Evolutionary conservation across 2,888 invertebrate species (phyloP), one percentile per base, ranked within the genome.

Genomic region (Drosophila monieri): DNA sequence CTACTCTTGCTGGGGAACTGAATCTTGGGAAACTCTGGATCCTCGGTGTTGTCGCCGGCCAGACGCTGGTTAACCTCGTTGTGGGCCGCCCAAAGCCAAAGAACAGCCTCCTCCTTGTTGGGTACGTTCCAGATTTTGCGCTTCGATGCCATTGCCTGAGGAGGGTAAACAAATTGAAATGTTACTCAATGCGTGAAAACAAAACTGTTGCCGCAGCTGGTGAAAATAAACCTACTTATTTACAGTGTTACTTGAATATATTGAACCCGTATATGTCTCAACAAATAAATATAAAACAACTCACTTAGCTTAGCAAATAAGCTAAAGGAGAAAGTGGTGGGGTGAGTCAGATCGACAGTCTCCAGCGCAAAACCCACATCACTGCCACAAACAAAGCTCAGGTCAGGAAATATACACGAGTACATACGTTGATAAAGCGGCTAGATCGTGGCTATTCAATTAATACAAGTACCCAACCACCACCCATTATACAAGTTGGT

Each of bases 71-170:
- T 99, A 0, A 97, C 99, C 91, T 95, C 95, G 90, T 99, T 99
- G 90, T 99, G 99, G 0, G 97, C 96, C 81, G 93, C 93, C 99
- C 99, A 99, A 23, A 99, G 92, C 98, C 98, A 99, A 41, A 98
- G 91, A 0, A 98, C 94, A 14, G 95, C 94, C 67, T 97, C 96
- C 60, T 96, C 94, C 77, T 94, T 94, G 54, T 94, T 94, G 14
- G 93, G 92, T 0, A 97, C 95, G 78, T 94, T 94, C 88, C 94
- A 93, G 69, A 96, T 93, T 88, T 95, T 94, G 65, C 95, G 94
- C 64, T 93, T 93, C 1, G 92, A 91, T 30, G 98, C 95, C 97
- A 98, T 98, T 67, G 94, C 93, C 89, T 96, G 93, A 77, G 60
- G 14, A 62, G 15, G 21, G 12, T 14, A 43, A 8, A 68, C 18